Conservation (phyloP, 2,888 invertebrate genomes). For the Atrina japonica region DNA sequence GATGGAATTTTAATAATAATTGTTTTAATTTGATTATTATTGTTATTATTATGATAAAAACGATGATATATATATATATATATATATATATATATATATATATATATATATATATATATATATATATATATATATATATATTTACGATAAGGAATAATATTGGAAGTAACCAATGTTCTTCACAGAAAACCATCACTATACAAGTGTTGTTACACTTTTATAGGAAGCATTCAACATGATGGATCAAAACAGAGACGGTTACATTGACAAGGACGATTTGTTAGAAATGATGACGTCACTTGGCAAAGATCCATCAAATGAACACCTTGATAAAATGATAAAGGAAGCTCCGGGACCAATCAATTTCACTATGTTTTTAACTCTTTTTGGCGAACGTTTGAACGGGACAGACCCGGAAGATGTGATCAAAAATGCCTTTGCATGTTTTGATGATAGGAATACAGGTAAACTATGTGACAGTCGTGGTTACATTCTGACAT, state of each 20-base stretch:
- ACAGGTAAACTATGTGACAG: slow-evolving; percentile 48
- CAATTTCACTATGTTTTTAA: slow-evolving; percentile 81
- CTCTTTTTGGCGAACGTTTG: slow-evolving; percentile 79
- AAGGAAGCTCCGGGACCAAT: slow-evolving; percentile 78
- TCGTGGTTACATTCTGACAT: neutral
- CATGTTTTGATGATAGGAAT: slow-evolving; percentile 76
- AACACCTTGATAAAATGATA: slow-evolving; percentile 77
- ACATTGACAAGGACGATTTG: slow-evolving; percentile 78
- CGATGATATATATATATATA: too few species aligned
- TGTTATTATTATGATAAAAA: too few species aligned
- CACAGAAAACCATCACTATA: too few species aligned
- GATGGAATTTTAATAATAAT: too few species aligned
- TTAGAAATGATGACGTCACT: slow-evolving; percentile 78
- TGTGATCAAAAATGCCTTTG: slow-evolving; percentile 79
- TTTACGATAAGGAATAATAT: too few species aligned
- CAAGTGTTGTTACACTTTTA: too few species aligned
- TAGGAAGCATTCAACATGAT: slow-evolving; percentile 80
- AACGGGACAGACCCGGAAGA: slow-evolving; percentile 80
- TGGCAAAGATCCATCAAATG: slow-evolving; percentile 78
- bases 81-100: too few species aligned
- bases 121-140: neutral
- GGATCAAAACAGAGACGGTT: slow-evolving; percentile 79
- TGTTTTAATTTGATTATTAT: too few species aligned
- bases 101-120: too few species aligned
- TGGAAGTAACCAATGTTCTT: too few species aligned